A percentile compares a stretch with the other conserved stretches of the same genome.
These are phyloP conservation scores for Procambarus clarkii DNA, from an alignment of 1,140 invertebrate species.

Conservation along the genomic window DNA sequence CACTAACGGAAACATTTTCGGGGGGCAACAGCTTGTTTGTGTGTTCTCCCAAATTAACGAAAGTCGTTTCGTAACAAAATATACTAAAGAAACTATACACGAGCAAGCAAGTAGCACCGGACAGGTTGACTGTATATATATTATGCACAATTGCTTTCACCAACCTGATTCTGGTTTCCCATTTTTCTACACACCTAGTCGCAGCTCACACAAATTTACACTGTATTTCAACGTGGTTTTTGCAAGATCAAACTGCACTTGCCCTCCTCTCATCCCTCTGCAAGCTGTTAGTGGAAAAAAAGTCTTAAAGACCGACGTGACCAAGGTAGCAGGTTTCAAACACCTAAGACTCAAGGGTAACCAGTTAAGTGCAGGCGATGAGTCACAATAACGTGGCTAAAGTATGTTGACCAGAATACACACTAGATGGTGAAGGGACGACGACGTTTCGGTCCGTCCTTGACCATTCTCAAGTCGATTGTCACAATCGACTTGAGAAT, in stretches of 20 bases:
- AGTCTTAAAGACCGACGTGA: neutral
- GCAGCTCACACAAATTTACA: conserved; percentile 65
- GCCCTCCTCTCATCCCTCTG: neutral
- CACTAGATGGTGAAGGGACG: too few species aligned
- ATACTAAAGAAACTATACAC: conserved; percentile 37
- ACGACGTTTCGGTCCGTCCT: too few species aligned
- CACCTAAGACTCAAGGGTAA: neutral
- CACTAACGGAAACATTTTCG: conserved; percentile 38
- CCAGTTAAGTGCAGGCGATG: too few species aligned
- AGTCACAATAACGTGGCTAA: too few species aligned
- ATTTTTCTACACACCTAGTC: conserved; percentile 67
- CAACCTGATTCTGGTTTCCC: conserved; percentile 61
- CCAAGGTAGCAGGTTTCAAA: neutral
- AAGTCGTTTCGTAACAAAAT: conserved; percentile 29
- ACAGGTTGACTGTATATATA: conserved; percentile 69
- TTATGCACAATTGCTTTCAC: conserved; percentile 67
- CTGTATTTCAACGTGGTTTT: conserved; percentile 39
- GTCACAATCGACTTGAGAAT: too few species aligned
- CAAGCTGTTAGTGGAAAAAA: neutral
- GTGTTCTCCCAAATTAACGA: conserved; percentile 59
- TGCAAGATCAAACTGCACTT: neutral
- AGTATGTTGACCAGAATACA: too few species aligned
- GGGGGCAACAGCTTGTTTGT: conserved; percentile 45
- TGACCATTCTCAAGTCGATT: too few species aligned
- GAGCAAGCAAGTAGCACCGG: conserved; percentile 51